A percentile compares a stretch with the other conserved stretches of the same genome.
phyloP scores from a whole-genome alignment of 35 echinoderm and acorn worm species.

The Anneissia japonica region DNA sequence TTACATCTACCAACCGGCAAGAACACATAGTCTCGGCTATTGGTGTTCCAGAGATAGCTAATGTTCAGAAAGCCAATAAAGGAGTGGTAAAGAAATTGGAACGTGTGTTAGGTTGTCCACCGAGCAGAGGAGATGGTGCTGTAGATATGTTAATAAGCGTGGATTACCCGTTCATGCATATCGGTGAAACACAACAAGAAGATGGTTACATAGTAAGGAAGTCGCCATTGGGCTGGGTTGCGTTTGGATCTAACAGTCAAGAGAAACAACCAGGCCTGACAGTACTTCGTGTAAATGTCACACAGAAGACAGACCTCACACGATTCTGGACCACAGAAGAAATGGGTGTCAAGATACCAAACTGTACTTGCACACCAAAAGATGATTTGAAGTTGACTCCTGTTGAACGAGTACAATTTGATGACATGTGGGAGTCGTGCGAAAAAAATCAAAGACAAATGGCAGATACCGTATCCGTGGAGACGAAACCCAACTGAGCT shows the following conservation, averaged over 20 bases:
- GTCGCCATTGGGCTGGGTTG: conserved; percentile 48
- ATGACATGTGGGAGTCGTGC: neutral
- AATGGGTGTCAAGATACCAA: neutral
- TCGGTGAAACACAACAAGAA: conserved; percentile 26
- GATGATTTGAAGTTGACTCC: neutral
- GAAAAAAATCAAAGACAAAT: neutral
- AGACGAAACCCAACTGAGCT: neutral
- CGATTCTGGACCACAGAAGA: conserved; percentile 11
- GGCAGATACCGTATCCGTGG: neutral
- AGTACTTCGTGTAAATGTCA: neutral
- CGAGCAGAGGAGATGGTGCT: too few relatives aligned
- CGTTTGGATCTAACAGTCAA: conserved; percentile 15
- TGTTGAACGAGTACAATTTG: neutral
- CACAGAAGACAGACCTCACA: neutral
- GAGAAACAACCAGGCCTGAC: neutral
- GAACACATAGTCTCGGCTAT: neutral
- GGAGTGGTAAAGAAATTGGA: too few relatives aligned
- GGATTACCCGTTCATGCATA: conserved; percentile 44
- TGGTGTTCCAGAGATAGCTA: too few relatives aligned
- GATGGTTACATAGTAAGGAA: conserved; percentile 9
- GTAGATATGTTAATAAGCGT: conserved; percentile 50
- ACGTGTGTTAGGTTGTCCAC: too few relatives aligned
- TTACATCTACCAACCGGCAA: neutral
- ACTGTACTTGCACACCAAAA: neutral
- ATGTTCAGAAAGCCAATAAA: too few relatives aligned